These are phyloP conservation scores for Sminthurinus signatus DNA, from an alignment of 1,140 invertebrate genomes.

Conservation along the genomic window DNA sequence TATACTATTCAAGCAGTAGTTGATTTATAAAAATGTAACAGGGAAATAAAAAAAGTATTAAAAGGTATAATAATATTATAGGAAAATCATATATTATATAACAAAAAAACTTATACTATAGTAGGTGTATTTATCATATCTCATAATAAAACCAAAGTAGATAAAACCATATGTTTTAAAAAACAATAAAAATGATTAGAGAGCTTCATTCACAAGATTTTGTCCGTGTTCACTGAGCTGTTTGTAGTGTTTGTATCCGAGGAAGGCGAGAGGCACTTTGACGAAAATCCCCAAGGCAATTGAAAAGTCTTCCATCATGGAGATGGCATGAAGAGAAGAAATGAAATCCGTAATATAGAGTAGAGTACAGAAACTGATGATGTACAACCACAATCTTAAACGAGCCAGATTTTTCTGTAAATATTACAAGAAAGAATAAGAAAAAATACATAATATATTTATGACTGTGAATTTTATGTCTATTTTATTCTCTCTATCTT, in stretches of 20 bases:
- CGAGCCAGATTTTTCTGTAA: not conserved
- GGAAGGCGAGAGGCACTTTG: not conserved
- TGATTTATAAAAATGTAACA: no score
- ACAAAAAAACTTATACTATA: no score
- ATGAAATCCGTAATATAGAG: slow-evolving; percentile 4
- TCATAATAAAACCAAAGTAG: no score
- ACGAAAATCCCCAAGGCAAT: not conserved
- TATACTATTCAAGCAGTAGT: no score
- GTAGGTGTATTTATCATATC: no score
- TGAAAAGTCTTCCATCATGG: not conserved
- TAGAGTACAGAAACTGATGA: not conserved
- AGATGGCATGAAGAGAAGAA: not conserved
- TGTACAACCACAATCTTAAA: not conserved
- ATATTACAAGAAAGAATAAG: not conserved
- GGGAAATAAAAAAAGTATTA: no score
- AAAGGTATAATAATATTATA: no score
- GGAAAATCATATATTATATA: no score
- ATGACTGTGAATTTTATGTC: not conserved
- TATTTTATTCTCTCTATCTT: not conserved
- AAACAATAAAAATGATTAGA: not conserved
- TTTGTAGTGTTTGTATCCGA: not conserved
- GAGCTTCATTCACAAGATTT: not conserved
- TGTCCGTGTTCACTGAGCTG: not conserved
- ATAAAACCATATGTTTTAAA: no score
- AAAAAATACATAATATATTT: no score